phyloP scores from a whole-genome alignment of 2,888 invertebrate genomes.

The Lamellibrachia satsuma region DNA sequence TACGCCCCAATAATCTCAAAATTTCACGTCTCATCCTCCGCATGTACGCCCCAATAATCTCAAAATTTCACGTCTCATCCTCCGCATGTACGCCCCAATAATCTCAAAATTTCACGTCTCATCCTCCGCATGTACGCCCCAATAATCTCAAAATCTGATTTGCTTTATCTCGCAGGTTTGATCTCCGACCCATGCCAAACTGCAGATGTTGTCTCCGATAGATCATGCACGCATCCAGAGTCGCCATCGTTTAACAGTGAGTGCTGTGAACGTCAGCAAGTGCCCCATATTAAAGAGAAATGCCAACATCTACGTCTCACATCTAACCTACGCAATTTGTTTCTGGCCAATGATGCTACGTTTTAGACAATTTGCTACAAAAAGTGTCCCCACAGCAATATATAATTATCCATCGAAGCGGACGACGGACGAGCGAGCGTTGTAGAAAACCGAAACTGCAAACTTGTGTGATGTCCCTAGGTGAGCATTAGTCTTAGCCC shows the following conservation, averaged over 20 bases:
- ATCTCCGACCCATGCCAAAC: background rate
- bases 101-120: too few species aligned
- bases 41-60: background rate
- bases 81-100: background rate
- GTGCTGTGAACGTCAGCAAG: background rate
- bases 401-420: background rate
- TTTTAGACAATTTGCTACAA: background rate
- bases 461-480: background rate
- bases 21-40: background rate
- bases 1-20: background rate
- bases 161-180: background rate
- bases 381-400: background rate
- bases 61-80: background rate
- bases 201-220: background rate
- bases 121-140: too few species aligned
- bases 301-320: background rate
- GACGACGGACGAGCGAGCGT: background rate
- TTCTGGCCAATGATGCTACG: background rate
- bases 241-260: too few species aligned
- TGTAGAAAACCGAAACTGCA: background rate
- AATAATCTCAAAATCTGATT: too few species aligned
- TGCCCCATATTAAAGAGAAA: background rate
- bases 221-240: background rate
- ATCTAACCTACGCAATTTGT: background rate
- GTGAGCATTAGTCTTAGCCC: background rate